phyloP scores from a whole-genome alignment of 1,140 invertebrate genomes.

The Belonocnema kinseyi region DNA sequence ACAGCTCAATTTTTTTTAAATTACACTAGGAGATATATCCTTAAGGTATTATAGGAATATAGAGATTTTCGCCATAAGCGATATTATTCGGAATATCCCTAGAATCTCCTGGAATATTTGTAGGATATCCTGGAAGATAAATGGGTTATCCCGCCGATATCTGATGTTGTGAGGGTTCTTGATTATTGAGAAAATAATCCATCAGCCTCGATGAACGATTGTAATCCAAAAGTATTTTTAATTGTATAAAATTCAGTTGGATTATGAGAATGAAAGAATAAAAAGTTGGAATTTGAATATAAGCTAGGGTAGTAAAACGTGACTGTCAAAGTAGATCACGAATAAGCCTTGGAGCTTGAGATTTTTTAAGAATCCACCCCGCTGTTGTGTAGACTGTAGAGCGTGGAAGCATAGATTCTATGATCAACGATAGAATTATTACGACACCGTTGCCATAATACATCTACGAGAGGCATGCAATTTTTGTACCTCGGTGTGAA shows the following conservation, averaged over 20 bases:
- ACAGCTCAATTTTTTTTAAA: too few relatives aligned
- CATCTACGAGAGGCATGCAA: constrained; percentile 31
- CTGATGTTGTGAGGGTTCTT: too few relatives aligned
- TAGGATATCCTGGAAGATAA: too few relatives aligned
- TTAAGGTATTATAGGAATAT: too few relatives aligned
- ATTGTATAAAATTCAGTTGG: constrained; percentile 1
- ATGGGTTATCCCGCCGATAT: too few relatives aligned
- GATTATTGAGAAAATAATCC: background rate
- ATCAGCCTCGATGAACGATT: background rate
- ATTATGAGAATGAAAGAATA: background rate
- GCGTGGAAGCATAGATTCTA: constrained; percentile 12
- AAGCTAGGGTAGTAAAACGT: background rate
- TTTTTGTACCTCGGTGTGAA: constrained; percentile 28
- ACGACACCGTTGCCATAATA: constrained; percentile 10
- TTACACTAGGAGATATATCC: too few relatives aligned
- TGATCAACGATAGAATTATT: constrained; percentile 35
- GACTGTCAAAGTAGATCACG: constrained; percentile 7
- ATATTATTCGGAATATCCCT: too few relatives aligned
- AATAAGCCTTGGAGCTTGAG: background rate
- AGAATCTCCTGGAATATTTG: too few relatives aligned
- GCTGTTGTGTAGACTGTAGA: background rate
- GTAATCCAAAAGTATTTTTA: background rate
- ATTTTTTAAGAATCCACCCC: background rate
- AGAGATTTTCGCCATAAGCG: too few relatives aligned
- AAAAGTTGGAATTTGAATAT: background rate